Percentiles rank a stretch among this genome's conserved stretches.
phyloP scores from a whole-genome alignment of 2,113 vertebrate species.

The Xiphophorus maculatus region DNA sequence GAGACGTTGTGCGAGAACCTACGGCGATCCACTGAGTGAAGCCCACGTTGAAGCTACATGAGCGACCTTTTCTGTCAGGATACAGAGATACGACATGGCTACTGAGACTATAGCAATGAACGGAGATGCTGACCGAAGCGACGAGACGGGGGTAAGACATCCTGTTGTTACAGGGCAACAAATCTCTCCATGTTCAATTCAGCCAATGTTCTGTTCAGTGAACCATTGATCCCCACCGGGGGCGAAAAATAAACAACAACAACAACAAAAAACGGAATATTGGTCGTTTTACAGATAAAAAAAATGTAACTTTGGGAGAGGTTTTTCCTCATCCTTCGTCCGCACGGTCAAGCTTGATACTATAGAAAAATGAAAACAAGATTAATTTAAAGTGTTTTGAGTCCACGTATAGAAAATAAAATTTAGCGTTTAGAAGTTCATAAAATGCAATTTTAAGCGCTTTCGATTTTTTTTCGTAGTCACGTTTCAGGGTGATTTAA shows the following conservation, averaged over 20 bases:
- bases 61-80: neutral
- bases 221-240: neutral
- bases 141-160: constrained; percentile 65
- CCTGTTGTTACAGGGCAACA: neutral
- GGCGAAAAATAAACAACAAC: no score
- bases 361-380: neutral
- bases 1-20: neutral
- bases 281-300: neutral
- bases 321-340: neutral
- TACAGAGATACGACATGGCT: constrained; percentile 42
- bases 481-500: neutral
- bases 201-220: neutral
- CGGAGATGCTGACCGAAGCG: constrained; percentile 53
- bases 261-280: no score
- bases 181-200: neutral
- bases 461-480: neutral
- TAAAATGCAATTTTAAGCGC: neutral
- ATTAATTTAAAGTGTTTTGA: neutral
- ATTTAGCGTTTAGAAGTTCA: no score
- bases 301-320: neutral
- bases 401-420: neutral
- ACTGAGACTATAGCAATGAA: constrained; percentile 73
- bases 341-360: neutral
- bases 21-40: neutral
- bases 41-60: neutral